Conservation (phyloP, 37 sponge, comb jelly and placozoan species). For the Ephydatia muelleri region DNA sequence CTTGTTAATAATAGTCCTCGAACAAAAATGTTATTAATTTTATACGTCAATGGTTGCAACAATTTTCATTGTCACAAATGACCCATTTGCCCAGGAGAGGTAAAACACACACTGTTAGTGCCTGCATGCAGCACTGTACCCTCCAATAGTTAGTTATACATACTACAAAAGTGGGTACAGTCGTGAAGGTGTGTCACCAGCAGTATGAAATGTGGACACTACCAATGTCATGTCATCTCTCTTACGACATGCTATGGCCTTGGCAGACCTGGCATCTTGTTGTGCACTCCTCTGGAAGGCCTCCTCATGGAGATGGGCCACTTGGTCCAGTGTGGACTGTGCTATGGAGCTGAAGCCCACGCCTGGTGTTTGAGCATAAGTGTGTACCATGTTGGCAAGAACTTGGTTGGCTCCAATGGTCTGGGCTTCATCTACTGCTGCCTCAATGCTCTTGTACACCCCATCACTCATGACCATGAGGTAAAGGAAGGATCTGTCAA, state of each 20-base stretch:
- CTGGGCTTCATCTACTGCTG: conserved; percentile 2
- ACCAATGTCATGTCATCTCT: conserved; percentile 87
- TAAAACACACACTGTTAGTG: too few species aligned
- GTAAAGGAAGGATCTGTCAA: conserved; percentile 43
- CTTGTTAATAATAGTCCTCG: too few species aligned
- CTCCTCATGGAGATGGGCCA: conserved; percentile 41
- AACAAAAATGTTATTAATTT: too few species aligned
- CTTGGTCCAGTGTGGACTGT: conserved; percentile 37
- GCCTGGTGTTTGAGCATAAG: neutral
- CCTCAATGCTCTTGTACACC: conserved; percentile 82
- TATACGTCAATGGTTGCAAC: too few species aligned
- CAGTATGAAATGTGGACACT: conserved; percentile 34
- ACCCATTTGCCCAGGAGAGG: too few species aligned
- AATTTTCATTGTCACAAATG: too few species aligned
- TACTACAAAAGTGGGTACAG: too few species aligned
- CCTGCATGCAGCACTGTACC: too few species aligned
- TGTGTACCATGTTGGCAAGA: conserved; percentile 30
- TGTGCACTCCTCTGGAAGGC: conserved; percentile 30
- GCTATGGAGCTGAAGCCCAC: conserved; percentile 22
- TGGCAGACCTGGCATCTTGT: conserved; percentile 16
- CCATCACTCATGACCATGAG: conserved; percentile 88
- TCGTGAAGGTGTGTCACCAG: neutral
- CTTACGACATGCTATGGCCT: conserved; percentile 65
- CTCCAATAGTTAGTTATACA: too few species aligned
- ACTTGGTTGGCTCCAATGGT: conserved; percentile 34